Evolutionary conservation across 2,888 invertebrate species (phyloP).

Genomic region (Agonopterix subpropinquella): DNA sequence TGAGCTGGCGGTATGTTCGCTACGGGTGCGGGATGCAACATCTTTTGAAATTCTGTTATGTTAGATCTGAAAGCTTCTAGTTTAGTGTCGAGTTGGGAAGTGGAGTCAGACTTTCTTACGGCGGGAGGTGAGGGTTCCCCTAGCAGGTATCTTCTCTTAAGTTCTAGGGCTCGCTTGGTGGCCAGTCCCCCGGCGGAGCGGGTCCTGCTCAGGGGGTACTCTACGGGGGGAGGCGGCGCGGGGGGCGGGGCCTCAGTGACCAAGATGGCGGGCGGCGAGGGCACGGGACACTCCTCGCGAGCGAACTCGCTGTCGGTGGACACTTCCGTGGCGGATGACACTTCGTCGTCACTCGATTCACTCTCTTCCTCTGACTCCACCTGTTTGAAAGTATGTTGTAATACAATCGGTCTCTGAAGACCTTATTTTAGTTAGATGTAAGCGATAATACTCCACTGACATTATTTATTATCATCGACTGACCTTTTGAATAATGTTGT

Average conservation of each 20-base stretch:
- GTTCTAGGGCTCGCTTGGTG: constrained; percentile 89
- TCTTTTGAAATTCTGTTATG: constrained; percentile 92
- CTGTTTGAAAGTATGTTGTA: constrained; percentile 30
- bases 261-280: constrained; percentile 85
- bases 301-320: constrained; percentile 96
- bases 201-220: constrained; percentile 86
- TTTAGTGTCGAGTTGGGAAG: constrained; percentile 89
- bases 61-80: constrained; percentile 89
- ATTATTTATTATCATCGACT: too few relatives aligned
- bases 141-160: constrained; percentile 89
- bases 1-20: constrained; percentile 35
- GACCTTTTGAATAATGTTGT: too few relatives aligned
- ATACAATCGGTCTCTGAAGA: constrained; percentile 1
- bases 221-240: constrained; percentile 77
- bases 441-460: too few relatives aligned
- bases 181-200: constrained; percentile 92
- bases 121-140: constrained; percentile 82
- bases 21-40: constrained; percentile 83
- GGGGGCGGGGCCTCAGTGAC: constrained; percentile 83
- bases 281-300: constrained; percentile 83
- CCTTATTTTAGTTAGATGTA: too few relatives aligned
- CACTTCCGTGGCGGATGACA: constrained; percentile 93
- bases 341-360: constrained; percentile 79
- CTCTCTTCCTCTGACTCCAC: constrained; percentile 72
- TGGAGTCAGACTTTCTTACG: constrained; percentile 88